These are phyloP conservation scores for Salpingus planirostris DNA, from an alignment of 2,888 invertebrate species.

Conservation along the genomic window DNA sequence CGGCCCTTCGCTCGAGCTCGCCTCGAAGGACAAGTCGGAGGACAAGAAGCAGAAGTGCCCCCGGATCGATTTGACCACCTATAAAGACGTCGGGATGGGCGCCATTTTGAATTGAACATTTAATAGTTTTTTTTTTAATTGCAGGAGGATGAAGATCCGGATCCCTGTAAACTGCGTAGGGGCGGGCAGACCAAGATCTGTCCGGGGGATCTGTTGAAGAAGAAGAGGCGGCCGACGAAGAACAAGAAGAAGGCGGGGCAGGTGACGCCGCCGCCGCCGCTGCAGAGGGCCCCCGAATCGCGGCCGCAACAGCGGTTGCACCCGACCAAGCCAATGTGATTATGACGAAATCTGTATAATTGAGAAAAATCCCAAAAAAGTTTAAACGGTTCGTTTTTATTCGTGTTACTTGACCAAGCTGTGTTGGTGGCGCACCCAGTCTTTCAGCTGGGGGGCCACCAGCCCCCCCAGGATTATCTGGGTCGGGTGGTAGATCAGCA, in stretches of 20 bases:
- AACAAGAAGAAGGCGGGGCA: conserved; percentile 9
- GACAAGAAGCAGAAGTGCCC: conserved; percentile 15
- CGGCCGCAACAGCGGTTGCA: conserved; percentile 1
- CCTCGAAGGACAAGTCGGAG: conserved; percentile 1
- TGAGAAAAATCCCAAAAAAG: conserved; percentile 2
- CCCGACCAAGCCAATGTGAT: background rate
- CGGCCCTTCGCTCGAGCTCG: conserved; percentile 2
- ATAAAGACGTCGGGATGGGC: too few relatives aligned
- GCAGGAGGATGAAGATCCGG: conserved; percentile 10
- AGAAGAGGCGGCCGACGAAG: conserved; percentile 17
- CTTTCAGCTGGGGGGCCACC: conserved; percentile 40
- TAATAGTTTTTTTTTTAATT: too few relatives aligned
- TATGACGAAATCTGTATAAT: background rate
- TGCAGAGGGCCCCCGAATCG: conserved; percentile 4
- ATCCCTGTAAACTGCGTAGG: conserved; percentile 24
- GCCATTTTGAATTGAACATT: too few relatives aligned
- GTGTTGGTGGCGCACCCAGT: conserved; percentile 38
- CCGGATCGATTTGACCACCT: conserved; percentile 10
- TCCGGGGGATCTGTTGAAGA: conserved; percentile 34
- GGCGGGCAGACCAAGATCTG: conserved; percentile 35
- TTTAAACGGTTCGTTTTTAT: conserved; percentile 4
- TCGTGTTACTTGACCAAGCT: conserved; percentile 3
- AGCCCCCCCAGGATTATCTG: conserved; percentile 46
- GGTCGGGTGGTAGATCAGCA: conserved; percentile 46
- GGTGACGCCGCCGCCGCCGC: conserved; percentile 3